These are phyloP conservation scores for Chrysemys picta DNA, from an alignment of 2,113 vertebrate species.

Conservation along the genomic window DNA sequence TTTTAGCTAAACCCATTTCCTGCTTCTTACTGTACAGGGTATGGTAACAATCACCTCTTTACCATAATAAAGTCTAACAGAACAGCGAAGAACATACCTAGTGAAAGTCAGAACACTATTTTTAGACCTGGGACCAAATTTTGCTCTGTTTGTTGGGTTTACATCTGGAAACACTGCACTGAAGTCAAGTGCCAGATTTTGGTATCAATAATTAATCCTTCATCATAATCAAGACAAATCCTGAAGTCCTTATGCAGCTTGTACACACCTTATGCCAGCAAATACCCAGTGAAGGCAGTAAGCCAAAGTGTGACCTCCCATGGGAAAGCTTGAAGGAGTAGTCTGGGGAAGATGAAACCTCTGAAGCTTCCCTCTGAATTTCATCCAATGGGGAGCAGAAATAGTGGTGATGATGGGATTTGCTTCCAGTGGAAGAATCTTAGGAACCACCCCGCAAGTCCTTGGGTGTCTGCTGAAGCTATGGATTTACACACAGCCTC, in stretches of 20 bases:
- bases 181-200: not conserved
- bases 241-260: not conserved
- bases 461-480: not conserved
- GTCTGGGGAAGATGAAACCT: conserved; percentile 1
- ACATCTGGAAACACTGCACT: not conserved
- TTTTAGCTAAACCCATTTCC: not conserved
- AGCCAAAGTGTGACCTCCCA: not conserved
- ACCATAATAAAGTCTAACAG: not conserved
- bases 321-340: conserved; percentile 27
- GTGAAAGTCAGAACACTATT: not conserved
- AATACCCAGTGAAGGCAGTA: not conserved
- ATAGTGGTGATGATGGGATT: not conserved
- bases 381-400: conserved; percentile 11
- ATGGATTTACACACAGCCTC: not conserved
- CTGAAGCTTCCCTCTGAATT: not conserved
- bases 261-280: conserved; percentile 30
- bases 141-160: not conserved
- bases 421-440: not conserved
- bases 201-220: not conserved
- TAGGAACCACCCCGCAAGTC: not conserved
- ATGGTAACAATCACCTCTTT: not conserved
- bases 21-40: not conserved
- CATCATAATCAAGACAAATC: not conserved
- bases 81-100: rapidly evolving
- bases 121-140: not conserved